Conservation (phyloP, 2,888 invertebrate genomes). For the Anthophora plumipes region DNA sequence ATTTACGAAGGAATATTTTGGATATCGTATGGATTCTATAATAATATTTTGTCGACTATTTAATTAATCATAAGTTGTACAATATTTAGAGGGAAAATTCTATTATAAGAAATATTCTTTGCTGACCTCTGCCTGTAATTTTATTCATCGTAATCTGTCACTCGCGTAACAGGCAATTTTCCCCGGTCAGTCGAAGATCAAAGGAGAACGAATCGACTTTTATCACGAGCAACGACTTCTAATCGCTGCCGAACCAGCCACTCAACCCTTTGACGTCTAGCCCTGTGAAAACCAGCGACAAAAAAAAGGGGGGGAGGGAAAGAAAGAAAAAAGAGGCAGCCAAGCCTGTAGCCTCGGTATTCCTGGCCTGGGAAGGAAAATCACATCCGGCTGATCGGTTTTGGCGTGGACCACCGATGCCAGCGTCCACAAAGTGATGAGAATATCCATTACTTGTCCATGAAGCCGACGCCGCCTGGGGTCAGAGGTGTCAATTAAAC, state of each 20-base stretch:
- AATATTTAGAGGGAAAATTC: neutral
- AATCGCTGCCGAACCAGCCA: slow-evolving; percentile 25
- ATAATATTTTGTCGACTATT: no score
- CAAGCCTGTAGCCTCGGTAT: neutral
- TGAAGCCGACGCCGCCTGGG: slow-evolving; percentile 55
- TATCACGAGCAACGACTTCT: slow-evolving; percentile 16
- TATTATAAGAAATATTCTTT: neutral
- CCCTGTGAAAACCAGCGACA: neutral
- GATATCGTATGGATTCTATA: no score
- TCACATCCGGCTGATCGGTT: slow-evolving; percentile 59
- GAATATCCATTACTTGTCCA: slow-evolving; percentile 75
- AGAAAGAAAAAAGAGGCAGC: neutral
- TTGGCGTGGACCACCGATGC: slow-evolving; percentile 45
- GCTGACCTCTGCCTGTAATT: neutral
- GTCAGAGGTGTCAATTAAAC: slow-evolving; percentile 81
- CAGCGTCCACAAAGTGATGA: slow-evolving; percentile 57
- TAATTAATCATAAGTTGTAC: no score
- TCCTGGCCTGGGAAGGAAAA: slow-evolving; percentile 43
- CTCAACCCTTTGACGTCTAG: slow-evolving; percentile 26
- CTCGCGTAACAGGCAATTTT: neutral
- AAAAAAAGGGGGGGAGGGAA: no score
- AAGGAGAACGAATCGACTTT: slow-evolving; percentile 11
- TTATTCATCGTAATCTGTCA: neutral
- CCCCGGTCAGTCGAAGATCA: slow-evolving; percentile 9
- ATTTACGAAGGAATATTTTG: no score